These are phyloP conservation scores for Corythornis vintsioides DNA, from an alignment of 2,113 vertebrate species.

Conservation along the genomic window DNA sequence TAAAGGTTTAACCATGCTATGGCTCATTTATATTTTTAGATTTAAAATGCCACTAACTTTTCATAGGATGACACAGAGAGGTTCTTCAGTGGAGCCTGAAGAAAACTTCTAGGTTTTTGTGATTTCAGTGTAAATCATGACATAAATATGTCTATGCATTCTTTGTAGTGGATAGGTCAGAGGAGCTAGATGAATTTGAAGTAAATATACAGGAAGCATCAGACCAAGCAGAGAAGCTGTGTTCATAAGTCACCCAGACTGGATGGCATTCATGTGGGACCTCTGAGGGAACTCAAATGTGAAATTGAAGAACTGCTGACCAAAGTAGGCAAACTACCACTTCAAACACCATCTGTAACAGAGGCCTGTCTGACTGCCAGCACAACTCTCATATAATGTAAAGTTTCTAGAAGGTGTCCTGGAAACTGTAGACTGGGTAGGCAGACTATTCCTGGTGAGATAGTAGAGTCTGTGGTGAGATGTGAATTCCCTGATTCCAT, in stretches of 20 bases:
- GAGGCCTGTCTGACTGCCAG: background rate
- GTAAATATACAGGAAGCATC: slow-evolving; percentile 33
- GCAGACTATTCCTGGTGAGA: background rate
- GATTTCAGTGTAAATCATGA: slow-evolving; percentile 25
- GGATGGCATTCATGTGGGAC: background rate
- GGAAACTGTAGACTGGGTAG: background rate
- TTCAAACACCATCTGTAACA: background rate
- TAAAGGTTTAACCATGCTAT: background rate
- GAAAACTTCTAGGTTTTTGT: background rate
- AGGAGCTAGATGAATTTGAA: background rate
- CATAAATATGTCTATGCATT: slow-evolving; percentile 24
- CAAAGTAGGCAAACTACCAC: background rate
- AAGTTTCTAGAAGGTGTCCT: background rate
- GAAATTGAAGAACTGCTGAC: slow-evolving; percentile 45
- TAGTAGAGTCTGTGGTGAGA: background rate
- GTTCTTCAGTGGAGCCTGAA: background rate
- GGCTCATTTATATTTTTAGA: slow-evolving; percentile 5
- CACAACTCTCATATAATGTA: fast-evolving
- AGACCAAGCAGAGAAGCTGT: slow-evolving; percentile 17
- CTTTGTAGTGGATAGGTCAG: background rate
- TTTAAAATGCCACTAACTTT: slow-evolving; percentile 1
- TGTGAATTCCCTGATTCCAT: background rate
- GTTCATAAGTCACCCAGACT: slow-evolving; percentile 36
- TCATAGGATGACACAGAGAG: background rate
- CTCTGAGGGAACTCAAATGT: slow-evolving; percentile 5